Percentiles rank a stretch among this genome's conserved stretches.
Evolutionary conservation across 2,888 invertebrate species (phyloP).

Genomic region (Atherix ibis): DNA sequence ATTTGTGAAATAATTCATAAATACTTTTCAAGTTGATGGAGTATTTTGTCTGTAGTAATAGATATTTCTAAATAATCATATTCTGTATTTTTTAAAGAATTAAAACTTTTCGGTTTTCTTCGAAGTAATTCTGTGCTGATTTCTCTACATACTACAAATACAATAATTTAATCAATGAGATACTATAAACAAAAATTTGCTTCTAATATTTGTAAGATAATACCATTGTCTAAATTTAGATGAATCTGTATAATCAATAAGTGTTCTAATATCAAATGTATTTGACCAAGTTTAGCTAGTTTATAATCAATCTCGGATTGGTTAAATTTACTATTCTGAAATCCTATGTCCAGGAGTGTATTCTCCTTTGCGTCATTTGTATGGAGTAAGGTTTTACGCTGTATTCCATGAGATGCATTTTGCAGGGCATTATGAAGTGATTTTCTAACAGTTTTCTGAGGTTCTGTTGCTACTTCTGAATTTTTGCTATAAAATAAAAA

Average conservation of each 20-base stretch:
- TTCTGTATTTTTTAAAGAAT: constrained; percentile 15
- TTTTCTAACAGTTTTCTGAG: constrained; percentile 27
- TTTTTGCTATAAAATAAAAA: neutral
- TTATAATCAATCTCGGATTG: constrained; percentile 18
- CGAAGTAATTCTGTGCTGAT: constrained; percentile 24
- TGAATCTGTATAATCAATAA: constrained; percentile 26
- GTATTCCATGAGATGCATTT: constrained; percentile 6
- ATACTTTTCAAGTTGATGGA: constrained; percentile 22
- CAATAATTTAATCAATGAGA: neutral
- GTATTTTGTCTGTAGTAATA: constrained; percentile 21
- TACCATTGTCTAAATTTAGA: constrained; percentile 26
- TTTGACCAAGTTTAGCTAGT: constrained; percentile 25
- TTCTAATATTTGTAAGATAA: too few relatives aligned
- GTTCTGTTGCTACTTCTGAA: too few relatives aligned
- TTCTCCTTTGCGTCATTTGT: constrained; percentile 14
- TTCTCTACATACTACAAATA: constrained; percentile 20
- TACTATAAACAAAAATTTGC: neutral
- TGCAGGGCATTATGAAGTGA: constrained; percentile 25
- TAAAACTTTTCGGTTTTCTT: constrained; percentile 15
- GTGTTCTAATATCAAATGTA: constrained; percentile 29
- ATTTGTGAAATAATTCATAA: too few relatives aligned
- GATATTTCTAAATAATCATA: constrained; percentile 26
- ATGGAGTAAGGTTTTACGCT: constrained; percentile 25
- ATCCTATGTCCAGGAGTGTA: constrained; percentile 16
- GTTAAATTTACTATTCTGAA: constrained; percentile 28